Conservation (phyloP, 2,113 vertebrate genomes). For the Lipophrys pholis region DNA sequence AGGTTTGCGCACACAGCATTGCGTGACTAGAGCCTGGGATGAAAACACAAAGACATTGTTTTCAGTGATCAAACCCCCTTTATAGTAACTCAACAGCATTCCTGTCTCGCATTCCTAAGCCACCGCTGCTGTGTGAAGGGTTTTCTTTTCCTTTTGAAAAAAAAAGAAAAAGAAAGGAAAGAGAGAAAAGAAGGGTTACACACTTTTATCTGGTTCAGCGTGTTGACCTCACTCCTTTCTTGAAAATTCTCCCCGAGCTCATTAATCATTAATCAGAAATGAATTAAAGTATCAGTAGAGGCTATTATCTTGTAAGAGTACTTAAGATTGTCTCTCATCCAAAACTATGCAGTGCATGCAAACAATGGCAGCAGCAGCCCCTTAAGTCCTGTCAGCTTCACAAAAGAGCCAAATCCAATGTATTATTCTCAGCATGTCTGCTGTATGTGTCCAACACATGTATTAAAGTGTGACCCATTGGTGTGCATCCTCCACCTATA, state of each 20-base stretch:
- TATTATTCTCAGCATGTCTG: slow-evolving; percentile 7
- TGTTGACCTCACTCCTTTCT: slow-evolving; percentile 22
- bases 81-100: slow-evolving; percentile 86
- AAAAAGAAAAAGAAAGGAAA: slow-evolving; percentile 28
- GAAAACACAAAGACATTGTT: slow-evolving; percentile 86
- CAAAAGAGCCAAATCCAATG: slow-evolving; percentile 2
- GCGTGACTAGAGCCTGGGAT: slow-evolving; percentile 83
- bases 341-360: slow-evolving; percentile 44
- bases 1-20: slow-evolving; percentile 78
- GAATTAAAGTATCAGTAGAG: slow-evolving; percentile 34
- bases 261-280: slow-evolving; percentile 46
- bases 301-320: slow-evolving; percentile 16
- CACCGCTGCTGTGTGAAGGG: slow-evolving; percentile 69
- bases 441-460: neutral
- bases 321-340: neutral
- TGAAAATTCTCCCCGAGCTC: slow-evolving; percentile 7
- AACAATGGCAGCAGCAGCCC: slow-evolving; percentile 26
- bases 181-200: slow-evolving; percentile 45
- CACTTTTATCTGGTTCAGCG: slow-evolving; percentile 48
- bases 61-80: slow-evolving; percentile 83
- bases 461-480: neutral
- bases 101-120: slow-evolving; percentile 87
- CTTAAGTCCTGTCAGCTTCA: neutral
- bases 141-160: slow-evolving; percentile 55
- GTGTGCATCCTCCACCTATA: slow-evolving; percentile 8